Conservation (phyloP, 2,113 vertebrate species). For the Mirounga angustirostris region DNA sequence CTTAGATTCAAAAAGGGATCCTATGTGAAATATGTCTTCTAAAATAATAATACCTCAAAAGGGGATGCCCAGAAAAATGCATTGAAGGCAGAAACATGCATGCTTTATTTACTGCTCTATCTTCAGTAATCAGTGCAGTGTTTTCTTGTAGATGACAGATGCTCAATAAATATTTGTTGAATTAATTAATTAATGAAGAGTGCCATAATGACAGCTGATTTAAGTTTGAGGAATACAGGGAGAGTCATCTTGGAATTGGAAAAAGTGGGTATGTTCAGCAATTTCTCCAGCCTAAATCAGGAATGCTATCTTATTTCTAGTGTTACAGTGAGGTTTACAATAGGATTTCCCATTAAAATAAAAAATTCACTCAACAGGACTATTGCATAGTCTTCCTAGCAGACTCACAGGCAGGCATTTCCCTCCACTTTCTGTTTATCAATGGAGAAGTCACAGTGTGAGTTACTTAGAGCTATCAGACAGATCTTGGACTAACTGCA, state of each 20-base stretch:
- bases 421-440: neutral
- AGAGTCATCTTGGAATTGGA: neutral
- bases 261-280: neutral
- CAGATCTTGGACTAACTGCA: neutral
- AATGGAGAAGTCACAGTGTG: neutral
- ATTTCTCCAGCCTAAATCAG: constrained; percentile 27
- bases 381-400: neutral
- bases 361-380: neutral
- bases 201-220: neutral
- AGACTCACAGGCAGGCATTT: neutral
- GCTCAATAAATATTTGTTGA: constrained; percentile 58
- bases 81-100: neutral
- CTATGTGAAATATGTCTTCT: constrained; percentile 22
- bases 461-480: neutral
- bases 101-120: constrained; percentile 38
- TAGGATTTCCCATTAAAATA: constrained; percentile 9
- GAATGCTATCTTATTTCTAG: constrained; percentile 36
- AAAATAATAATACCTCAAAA: constrained; percentile 48
- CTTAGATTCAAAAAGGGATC: neutral
- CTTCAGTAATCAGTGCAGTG: neutral
- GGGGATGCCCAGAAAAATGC: neutral
- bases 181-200: constrained; percentile 38
- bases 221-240: constrained; percentile 19
- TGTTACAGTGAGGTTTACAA: constrained; percentile 41
- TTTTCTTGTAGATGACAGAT: neutral